Conservation (phyloP, 2,113 vertebrate species). For the Pleuronectes platessa region DNA sequence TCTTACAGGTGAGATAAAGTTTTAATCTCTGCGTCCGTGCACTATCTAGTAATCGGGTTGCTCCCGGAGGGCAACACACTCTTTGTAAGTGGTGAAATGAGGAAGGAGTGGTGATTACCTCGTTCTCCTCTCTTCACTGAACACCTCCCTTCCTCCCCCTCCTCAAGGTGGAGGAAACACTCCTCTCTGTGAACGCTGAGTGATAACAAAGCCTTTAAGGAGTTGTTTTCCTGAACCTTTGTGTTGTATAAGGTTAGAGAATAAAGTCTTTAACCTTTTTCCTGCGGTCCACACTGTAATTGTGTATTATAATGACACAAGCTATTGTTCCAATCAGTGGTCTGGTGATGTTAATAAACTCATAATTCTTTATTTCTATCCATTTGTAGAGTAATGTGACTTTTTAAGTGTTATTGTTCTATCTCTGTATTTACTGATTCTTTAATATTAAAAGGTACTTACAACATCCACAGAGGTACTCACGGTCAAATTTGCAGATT, state of each 20-base stretch:
- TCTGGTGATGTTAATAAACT: no score
- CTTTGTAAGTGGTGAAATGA: constrained; percentile 6
- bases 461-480: no score
- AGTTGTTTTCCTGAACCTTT: background rate
- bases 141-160: constrained; percentile 35
- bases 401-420: background rate
- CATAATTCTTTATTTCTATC: background rate
- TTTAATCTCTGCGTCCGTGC: background rate
- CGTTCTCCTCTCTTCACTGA: background rate
- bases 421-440: no score
- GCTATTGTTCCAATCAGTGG: no score
- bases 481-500: no score
- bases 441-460: no score
- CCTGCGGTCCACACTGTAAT: background rate
- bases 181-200: background rate
- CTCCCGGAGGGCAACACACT: background rate
- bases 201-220: background rate
- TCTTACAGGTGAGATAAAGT: background rate
- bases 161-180: constrained; percentile 12
- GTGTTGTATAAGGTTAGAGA: background rate
- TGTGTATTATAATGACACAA: no score
- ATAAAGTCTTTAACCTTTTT: background rate
- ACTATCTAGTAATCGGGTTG: constrained; percentile 7
- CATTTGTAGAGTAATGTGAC: background rate
- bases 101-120: constrained; percentile 1